Evolutionary conservation across 2,888 invertebrate genomes (phyloP).

Genomic region (Schizaphis graminum): DNA sequence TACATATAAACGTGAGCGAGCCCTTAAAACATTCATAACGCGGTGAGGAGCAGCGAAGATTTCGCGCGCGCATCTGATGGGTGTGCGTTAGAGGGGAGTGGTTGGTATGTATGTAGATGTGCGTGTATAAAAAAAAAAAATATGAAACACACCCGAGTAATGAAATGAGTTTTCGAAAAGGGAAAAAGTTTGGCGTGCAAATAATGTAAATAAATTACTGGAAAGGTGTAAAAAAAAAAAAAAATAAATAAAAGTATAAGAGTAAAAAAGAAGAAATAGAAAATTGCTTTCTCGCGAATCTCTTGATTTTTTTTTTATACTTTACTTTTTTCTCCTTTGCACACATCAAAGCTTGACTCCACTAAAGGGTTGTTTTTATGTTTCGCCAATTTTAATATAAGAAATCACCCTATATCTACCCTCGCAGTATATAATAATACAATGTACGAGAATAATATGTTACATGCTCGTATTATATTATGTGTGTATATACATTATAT

Average conservation of each 20-base stretch:
- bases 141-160: slow-evolving; percentile 50
- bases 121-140: slow-evolving; percentile 8
- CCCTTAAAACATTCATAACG: slow-evolving; percentile 46
- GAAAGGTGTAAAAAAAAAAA: neutral
- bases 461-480: neutral
- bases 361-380: neutral
- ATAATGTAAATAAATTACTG: slow-evolving; percentile 58
- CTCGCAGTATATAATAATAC: neutral
- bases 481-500: neutral
- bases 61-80: neutral
- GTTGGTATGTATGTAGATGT: neutral
- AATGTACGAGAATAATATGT: neutral
- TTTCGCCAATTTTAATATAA: neutral
- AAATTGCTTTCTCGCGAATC: slow-evolving; percentile 40
- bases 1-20: neutral
- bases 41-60: slow-evolving; percentile 23
- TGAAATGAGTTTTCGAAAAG: slow-evolving; percentile 52
- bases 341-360: slow-evolving; percentile 20
- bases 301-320: slow-evolving; percentile 10
- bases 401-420: neutral
- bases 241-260: slow-evolving; percentile 7
- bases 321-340: neutral
- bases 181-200: slow-evolving; percentile 34
- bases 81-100: neutral
- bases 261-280: slow-evolving; percentile 29